These are phyloP conservation scores for Neoseiulus cucumeris DNA, from an alignment of 1,140 invertebrate species.

Conservation along the genomic window DNA sequence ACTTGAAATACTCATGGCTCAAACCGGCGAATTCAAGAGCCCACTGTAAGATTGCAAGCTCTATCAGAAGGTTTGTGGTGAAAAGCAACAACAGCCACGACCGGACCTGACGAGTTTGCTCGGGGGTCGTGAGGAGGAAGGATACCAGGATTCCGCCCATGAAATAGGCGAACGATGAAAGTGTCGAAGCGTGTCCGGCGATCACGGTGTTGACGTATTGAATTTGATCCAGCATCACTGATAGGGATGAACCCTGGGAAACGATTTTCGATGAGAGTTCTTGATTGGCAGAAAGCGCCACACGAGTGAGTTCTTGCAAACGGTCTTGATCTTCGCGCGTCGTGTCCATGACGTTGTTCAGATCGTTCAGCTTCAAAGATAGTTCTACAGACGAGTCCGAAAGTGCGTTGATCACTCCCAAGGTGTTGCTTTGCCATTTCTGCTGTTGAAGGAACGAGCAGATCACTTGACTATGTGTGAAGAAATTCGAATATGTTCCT, in stretches of 20 bases:
- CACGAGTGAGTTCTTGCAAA: background rate
- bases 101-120: background rate
- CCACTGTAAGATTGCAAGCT: slow-evolving; percentile 1
- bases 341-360: background rate
- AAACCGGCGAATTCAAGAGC: slow-evolving; percentile 1
- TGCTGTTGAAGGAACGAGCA: slow-evolving; percentile 5
- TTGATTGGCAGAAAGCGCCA: background rate
- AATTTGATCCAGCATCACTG: background rate
- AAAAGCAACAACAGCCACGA: background rate
- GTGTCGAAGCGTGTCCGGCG: background rate
- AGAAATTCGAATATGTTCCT: background rate
- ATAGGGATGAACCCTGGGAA: slow-evolving; percentile 1
- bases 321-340: slow-evolving; percentile 2
- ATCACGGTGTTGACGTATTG: background rate
- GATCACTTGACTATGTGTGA: slow-evolving; percentile 1
- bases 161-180: slow-evolving; percentile 4
- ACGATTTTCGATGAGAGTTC: background rate
- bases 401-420: background rate
- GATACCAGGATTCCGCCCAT: background rate
- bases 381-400: background rate
- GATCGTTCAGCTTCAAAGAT: background rate
- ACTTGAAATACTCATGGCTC: slow-evolving; percentile 1
- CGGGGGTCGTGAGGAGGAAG: background rate
- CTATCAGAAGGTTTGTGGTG: background rate
- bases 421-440: background rate